Evolutionary conservation across 1,140 invertebrate species (phyloP).

Genomic region (Scaptomyza montana): DNA sequence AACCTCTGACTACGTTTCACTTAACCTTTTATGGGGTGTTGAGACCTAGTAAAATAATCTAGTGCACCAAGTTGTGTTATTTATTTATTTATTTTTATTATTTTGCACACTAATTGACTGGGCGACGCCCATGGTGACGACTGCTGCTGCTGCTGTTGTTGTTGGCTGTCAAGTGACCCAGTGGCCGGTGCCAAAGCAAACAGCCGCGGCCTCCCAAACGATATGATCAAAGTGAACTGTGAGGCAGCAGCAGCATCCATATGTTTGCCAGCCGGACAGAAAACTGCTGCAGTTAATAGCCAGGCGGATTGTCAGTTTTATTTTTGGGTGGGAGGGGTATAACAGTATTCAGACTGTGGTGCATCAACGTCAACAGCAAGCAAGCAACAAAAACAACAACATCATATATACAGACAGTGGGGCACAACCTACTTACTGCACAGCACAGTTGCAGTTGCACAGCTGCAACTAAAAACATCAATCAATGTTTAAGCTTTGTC

Average conservation of each 20-base stretch:
- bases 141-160: not conserved
- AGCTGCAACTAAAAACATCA: slow-evolving; percentile 60
- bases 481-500: slow-evolving; percentile 61
- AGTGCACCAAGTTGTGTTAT: not conserved
- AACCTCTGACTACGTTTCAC: slow-evolving; percentile 2
- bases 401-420: slow-evolving; percentile 37
- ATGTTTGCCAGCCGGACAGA: slow-evolving; percentile 53
- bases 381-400: slow-evolving; percentile 50
- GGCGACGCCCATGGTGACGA: slow-evolving; percentile 53
- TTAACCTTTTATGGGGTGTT: slow-evolving; percentile 9
- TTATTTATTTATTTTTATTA: slow-evolving; percentile 2
- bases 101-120: slow-evolving; percentile 45
- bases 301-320: not conserved
- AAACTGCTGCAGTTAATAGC: slow-evolving; percentile 58
- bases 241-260: slow-evolving; percentile 46
- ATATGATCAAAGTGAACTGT: slow-evolving; percentile 74
- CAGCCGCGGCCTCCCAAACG: slow-evolving; percentile 37
- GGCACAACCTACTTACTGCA: slow-evolving; percentile 62
- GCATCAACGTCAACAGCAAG: slow-evolving; percentile 70
- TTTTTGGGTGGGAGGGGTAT: not conserved
- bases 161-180: slow-evolving; percentile 49
- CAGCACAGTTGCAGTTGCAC: slow-evolving; percentile 37
- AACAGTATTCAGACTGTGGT: slow-evolving; percentile 44
- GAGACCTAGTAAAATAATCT: slow-evolving; percentile 45
- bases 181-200: slow-evolving; percentile 72